Conservation (phyloP, 2,113 vertebrate genomes). For the Gila orcuttii region DNA sequence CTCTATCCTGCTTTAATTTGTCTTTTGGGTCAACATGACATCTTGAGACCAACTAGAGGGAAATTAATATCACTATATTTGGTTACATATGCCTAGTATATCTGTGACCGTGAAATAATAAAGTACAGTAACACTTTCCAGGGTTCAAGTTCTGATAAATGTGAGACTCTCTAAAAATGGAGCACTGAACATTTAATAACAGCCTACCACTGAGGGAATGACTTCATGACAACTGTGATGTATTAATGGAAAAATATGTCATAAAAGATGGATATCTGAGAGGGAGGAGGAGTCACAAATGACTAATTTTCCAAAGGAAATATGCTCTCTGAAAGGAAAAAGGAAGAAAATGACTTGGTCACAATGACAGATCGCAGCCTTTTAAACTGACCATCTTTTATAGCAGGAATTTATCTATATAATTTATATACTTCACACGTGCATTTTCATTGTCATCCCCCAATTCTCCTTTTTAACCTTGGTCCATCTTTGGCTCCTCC, state of each 20-base stretch:
- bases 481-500: background rate
- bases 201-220: conserved; percentile 11
- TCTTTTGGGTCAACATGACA: background rate
- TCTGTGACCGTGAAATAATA: conserved; percentile 10
- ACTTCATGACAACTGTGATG: conserved; percentile 23
- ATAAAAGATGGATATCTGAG: conserved; percentile 21
- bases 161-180: conserved; percentile 5
- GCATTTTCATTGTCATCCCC: background rate
- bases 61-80: background rate
- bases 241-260: conserved; percentile 36
- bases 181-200: conserved; percentile 30
- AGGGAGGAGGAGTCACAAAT: background rate
- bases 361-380: conserved; percentile 23
- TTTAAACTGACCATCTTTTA: conserved; percentile 35
- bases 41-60: background rate
- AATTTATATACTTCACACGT: background rate
- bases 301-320: conserved; percentile 33
- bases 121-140: conserved; percentile 10
- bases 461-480: conserved; percentile 5
- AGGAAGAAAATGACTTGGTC: background rate
- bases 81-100: conserved; percentile 13
- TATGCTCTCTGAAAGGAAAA: background rate
- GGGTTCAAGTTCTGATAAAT: background rate
- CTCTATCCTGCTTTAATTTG: background rate
- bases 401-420: conserved; percentile 8